Percentiles rank a stretch among this genome's conserved stretches.
These are phyloP conservation scores for Monochamus saltuarius DNA, from an alignment of 1,140 invertebrate species.

Conservation along the genomic window DNA sequence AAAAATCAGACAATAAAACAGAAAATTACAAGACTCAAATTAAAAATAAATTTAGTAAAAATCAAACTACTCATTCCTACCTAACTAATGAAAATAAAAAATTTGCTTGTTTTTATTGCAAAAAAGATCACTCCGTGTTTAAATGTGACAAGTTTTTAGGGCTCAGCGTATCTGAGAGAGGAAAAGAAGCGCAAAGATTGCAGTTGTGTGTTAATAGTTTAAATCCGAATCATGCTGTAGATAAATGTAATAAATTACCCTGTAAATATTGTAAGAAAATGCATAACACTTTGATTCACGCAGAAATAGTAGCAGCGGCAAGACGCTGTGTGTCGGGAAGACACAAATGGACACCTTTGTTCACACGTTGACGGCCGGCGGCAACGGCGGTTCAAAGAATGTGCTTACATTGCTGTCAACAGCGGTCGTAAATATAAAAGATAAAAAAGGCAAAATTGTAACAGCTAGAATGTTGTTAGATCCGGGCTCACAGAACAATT, in stretches of 20 bases:
- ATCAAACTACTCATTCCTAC: too few relatives aligned
- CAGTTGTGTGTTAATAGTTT: constrained; percentile 1
- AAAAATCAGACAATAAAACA: too few relatives aligned
- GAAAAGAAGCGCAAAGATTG: constrained; percentile 5
- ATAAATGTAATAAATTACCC: neutral
- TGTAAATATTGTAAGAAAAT: constrained; percentile 1
- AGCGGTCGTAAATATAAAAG: constrained; percentile 7
- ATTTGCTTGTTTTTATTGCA: constrained; percentile 6
- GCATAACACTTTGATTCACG: constrained; percentile 5
- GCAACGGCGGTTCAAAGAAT: too few relatives aligned
- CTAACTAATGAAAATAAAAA: too few relatives aligned
- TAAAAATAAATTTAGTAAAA: neutral
- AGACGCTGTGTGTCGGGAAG: too few relatives aligned
- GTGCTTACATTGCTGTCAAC: constrained; percentile 11
- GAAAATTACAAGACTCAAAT: too few relatives aligned
- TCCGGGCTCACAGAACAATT: too few relatives aligned
- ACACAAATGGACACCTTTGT: too few relatives aligned
- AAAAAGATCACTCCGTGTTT: constrained; percentile 1
- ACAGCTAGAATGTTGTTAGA: too few relatives aligned
- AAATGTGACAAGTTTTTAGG: constrained; percentile 1
- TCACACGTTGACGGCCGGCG: too few relatives aligned
- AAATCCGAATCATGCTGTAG: neutral
- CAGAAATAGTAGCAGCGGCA: neutral
- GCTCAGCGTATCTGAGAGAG: neutral
- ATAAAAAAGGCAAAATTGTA: constrained; percentile 4